Conservation (phyloP, 1,140 invertebrate genomes). For the Phthorimaea operculella region DNA sequence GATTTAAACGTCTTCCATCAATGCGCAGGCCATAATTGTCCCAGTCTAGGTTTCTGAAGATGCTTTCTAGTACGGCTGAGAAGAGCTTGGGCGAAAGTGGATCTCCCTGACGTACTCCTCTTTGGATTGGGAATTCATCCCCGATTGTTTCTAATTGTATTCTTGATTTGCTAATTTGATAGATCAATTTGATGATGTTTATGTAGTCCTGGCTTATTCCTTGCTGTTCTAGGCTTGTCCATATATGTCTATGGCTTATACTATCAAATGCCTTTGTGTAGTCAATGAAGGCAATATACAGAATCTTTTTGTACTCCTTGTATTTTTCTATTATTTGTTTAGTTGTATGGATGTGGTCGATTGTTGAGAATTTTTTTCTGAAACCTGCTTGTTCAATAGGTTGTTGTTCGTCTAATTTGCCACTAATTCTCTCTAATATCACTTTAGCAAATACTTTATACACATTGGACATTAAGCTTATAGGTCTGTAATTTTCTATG, state of each 20-base stretch:
- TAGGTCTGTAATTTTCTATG: slow-evolving; percentile 11
- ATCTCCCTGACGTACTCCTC: slow-evolving; percentile 6
- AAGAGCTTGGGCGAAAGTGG: slow-evolving; percentile 1
- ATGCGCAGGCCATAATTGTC: too few species aligned
- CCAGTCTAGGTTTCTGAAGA: too few species aligned
- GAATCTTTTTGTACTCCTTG: slow-evolving; percentile 8
- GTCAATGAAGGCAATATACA: slow-evolving; percentile 10
- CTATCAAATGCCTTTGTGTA: slow-evolving; percentile 12
- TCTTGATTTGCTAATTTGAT: background rate
- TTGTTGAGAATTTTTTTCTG: slow-evolving; percentile 7
- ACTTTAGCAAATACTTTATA: slow-evolving; percentile 10
- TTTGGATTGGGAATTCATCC: background rate
- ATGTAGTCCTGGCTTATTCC: background rate
- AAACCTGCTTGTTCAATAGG: slow-evolving; percentile 10
- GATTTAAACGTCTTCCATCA: too few species aligned
- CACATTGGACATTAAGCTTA: slow-evolving; percentile 6
- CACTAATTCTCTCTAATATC: background rate
- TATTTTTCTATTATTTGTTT: slow-evolving; percentile 8
- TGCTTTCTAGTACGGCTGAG: background rate
- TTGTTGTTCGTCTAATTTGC: slow-evolving; percentile 6
- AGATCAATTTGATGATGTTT: slow-evolving; percentile 2
- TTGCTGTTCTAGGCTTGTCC: slow-evolving; percentile 6
- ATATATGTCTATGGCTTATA: slow-evolving; percentile 3
- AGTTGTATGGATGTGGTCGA: slow-evolving; percentile 8
- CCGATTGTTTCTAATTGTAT: slow-evolving; percentile 1